Conservation (phyloP, 2,888 invertebrate species). For the Melinaea menophilus region DNA sequence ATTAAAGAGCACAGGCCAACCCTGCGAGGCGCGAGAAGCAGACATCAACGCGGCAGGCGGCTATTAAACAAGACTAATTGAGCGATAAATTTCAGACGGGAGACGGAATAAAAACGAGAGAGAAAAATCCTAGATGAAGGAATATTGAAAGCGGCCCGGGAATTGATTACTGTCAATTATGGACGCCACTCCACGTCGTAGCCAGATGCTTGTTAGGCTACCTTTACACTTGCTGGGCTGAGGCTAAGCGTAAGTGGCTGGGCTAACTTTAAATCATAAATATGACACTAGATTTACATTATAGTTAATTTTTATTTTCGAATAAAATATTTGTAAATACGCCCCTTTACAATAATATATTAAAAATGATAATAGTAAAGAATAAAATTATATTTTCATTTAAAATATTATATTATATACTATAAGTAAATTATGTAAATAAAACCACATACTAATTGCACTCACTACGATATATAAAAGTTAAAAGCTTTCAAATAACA, state of each 20-base stretch:
- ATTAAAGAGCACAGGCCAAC: slow-evolving; percentile 43
- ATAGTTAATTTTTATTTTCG: too few species aligned
- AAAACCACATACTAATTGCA: too few species aligned
- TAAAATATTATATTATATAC: too few species aligned
- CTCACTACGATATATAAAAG: not conserved
- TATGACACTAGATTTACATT: too few species aligned
- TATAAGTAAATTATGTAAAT: too few species aligned
- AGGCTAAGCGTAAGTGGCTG: not conserved
- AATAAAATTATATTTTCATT: too few species aligned
- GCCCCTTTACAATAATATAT: too few species aligned
- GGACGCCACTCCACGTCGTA: slow-evolving; percentile 58
- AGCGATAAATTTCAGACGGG: slow-evolving; percentile 78
- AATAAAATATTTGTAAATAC: too few species aligned
- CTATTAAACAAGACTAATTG: slow-evolving; percentile 80
- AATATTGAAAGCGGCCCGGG: slow-evolving; percentile 75
- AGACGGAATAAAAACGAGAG: slow-evolving; percentile 71
- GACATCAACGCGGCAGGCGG: slow-evolving; percentile 77
- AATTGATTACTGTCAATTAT: slow-evolving; percentile 78
- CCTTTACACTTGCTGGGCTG: slow-evolving; percentile 7
- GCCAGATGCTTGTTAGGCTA: slow-evolving; percentile 52
- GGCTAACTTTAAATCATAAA: not conserved
- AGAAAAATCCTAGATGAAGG: slow-evolving; percentile 68
- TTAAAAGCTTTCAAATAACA: slow-evolving; percentile 1
- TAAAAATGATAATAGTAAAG: too few species aligned
- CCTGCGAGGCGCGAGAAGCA: slow-evolving; percentile 70